Evolutionary conservation across 2,797 vertebrate genomes (phyloP).

Genomic region (Carapus acus): DNA sequence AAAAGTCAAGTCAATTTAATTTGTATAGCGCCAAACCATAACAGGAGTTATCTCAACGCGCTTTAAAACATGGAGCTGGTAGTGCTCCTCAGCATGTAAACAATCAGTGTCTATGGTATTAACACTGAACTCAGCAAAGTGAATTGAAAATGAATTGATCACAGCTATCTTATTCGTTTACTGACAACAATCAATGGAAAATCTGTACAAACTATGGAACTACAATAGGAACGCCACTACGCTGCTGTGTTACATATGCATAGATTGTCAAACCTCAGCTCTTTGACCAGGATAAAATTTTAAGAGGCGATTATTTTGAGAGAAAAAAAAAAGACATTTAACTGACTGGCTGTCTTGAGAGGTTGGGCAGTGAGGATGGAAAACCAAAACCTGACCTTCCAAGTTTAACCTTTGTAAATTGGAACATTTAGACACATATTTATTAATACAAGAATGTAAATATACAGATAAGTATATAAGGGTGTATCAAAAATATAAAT

Average conservation of each 20-base stretch:
- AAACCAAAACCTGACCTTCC: slow-evolving; percentile 22
- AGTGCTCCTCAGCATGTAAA: too few relatives aligned
- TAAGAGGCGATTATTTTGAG: slow-evolving; percentile 65
- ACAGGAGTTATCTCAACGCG: too few relatives aligned
- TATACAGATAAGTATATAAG: too few relatives aligned
- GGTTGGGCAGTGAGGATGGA: slow-evolving; percentile 12
- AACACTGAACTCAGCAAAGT: slow-evolving; percentile 64
- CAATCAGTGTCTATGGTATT: too few relatives aligned
- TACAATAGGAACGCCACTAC: slow-evolving; percentile 56
- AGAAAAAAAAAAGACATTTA: slow-evolving; percentile 51
- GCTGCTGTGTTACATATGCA: slow-evolving; percentile 57
- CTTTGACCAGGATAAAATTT: slow-evolving; percentile 66
- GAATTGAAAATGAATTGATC: slow-evolving; percentile 66
- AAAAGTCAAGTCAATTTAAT: too few relatives aligned
- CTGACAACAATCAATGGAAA: slow-evolving; percentile 67
- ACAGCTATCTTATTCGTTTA: slow-evolving; percentile 69
- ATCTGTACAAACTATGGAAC: slow-evolving; percentile 66
- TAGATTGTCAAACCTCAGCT: slow-evolving; percentile 53
- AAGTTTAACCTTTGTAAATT: too few relatives aligned
- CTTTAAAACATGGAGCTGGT: too few relatives aligned
- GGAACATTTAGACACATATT: too few relatives aligned
- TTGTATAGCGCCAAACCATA: too few relatives aligned
- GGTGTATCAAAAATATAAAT: too few relatives aligned
- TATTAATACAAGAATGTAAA: too few relatives aligned
- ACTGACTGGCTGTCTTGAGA: slow-evolving; percentile 28